Conservation (phyloP, 2,113 vertebrate genomes). For the Mormyrus lacerda region DNA sequence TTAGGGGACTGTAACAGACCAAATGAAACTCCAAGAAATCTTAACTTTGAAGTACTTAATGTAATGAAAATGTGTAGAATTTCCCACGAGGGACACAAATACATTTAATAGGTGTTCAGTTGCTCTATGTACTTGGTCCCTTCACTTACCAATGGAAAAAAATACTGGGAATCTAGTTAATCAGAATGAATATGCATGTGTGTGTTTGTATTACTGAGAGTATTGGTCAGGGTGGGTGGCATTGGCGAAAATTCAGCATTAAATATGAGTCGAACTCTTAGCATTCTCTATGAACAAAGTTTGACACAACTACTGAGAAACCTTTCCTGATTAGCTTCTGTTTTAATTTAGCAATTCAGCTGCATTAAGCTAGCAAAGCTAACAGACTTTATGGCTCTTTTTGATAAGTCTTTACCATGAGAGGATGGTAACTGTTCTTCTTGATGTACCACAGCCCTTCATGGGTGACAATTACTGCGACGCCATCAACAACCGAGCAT, state of each 20-base stretch:
- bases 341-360: not conserved
- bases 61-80: constrained; percentile 35
- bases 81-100: constrained; percentile 30
- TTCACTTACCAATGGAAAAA: not conserved
- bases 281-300: not conserved
- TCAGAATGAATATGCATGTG: not conserved
- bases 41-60: constrained; percentile 11
- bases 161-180: not conserved
- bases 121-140: constrained; percentile 29
- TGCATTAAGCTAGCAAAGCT: not conserved
- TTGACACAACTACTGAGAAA: not conserved
- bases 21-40: not conserved
- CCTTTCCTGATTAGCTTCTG: not conserved
- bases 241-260: not conserved
- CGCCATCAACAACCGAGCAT: constrained; percentile 91
- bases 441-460: constrained; percentile 69
- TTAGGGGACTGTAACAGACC: not conserved
- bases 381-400: not conserved
- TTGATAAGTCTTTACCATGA: not conserved
- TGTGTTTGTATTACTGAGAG: not conserved
- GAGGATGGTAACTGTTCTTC: not conserved
- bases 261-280: not conserved
- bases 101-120: constrained; percentile 36
- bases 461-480: constrained; percentile 98
- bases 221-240: not conserved